Percentiles rank a stretch among this genome's conserved stretches.
Conservation (phyloP, 92 coral and sea anemone genomes). For the Montipora capitata region DNA sequence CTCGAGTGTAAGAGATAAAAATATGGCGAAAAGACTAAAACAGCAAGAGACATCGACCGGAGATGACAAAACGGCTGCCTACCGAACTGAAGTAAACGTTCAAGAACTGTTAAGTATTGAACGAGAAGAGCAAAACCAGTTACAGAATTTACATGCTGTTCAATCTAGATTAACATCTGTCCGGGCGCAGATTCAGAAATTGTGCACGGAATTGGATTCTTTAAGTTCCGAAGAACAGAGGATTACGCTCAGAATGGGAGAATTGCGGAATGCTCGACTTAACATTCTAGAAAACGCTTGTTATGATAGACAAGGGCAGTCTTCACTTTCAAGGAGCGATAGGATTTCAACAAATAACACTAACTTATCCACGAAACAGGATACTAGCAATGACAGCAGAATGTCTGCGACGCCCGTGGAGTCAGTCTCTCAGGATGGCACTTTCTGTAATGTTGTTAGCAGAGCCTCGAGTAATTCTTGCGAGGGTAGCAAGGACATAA, state of each 20-base stretch:
- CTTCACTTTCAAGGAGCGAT: background rate
- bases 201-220: slow-evolving; percentile 88
- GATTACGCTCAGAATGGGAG: slow-evolving; percentile 81
- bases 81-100: slow-evolving; percentile 84
- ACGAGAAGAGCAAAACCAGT: slow-evolving; percentile 91
- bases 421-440: background rate
- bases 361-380: background rate
- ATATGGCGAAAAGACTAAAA: slow-evolving; percentile 56
- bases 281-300: slow-evolving; percentile 87
- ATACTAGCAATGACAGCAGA: background rate
- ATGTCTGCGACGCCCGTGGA: background rate
- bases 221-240: slow-evolving; percentile 87
- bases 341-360: background rate
- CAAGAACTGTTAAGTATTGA: slow-evolving; percentile 88
- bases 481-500: background rate
- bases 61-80: slow-evolving; percentile 38
- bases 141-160: slow-evolving; percentile 79
- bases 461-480: background rate
- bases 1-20: slow-evolving; percentile 33
- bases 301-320: slow-evolving; percentile 28
- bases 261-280: slow-evolving; percentile 77
- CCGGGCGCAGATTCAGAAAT: slow-evolving; percentile 85
- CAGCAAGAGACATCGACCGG: slow-evolving; percentile 19
- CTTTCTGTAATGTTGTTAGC: background rate
- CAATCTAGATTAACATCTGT: slow-evolving; percentile 81